Evolutionary conservation across 2,113 vertebrate species (phyloP).

Genomic region (Numida meleagris): DNA sequence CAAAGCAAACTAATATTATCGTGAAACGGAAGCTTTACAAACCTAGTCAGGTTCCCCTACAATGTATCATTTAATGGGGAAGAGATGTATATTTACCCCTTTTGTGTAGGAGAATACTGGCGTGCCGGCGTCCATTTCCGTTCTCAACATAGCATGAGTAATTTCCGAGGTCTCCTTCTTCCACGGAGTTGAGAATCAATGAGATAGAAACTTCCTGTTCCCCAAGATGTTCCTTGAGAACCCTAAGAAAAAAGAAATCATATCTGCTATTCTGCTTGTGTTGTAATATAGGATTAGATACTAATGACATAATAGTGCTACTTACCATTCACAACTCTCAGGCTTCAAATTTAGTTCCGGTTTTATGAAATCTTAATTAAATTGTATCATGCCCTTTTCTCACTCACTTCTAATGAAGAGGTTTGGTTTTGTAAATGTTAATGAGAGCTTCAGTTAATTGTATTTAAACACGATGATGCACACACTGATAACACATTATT

Average conservation of each 20-base stretch:
- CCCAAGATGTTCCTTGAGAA: slow-evolving; percentile 94
- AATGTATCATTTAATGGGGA: not conserved
- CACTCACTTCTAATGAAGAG: slow-evolving; percentile 70
- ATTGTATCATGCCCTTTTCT: slow-evolving; percentile 65
- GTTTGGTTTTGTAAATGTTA: slow-evolving; percentile 70
- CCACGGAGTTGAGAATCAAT: slow-evolving; percentile 91
- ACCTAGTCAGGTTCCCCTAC: not conserved
- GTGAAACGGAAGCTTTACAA: not conserved
- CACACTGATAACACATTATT: slow-evolving; percentile 25
- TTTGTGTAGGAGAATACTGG: slow-evolving; percentile 92
- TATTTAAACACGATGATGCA: slow-evolving; percentile 56
- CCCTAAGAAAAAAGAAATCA: slow-evolving; percentile 75
- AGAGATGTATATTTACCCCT: slow-evolving; percentile 81
- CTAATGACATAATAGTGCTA: slow-evolving; percentile 29
- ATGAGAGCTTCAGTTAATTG: slow-evolving; percentile 73
- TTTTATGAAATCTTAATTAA: slow-evolving; percentile 74
- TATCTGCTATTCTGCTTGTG: not conserved
- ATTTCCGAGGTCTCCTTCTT: slow-evolving; percentile 95
- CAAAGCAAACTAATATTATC: not conserved
- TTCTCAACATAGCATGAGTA: slow-evolving; percentile 98
- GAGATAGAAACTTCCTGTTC: slow-evolving; percentile 98
- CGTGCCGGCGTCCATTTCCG: slow-evolving; percentile 91
- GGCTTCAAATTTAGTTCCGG: slow-evolving; percentile 44
- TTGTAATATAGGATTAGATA: slow-evolving; percentile 8
- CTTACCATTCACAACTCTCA: not conserved